Evolutionary conservation across 2,888 invertebrate genomes (phyloP).

Genomic region (Lordiphosa fenestrarum): DNA sequence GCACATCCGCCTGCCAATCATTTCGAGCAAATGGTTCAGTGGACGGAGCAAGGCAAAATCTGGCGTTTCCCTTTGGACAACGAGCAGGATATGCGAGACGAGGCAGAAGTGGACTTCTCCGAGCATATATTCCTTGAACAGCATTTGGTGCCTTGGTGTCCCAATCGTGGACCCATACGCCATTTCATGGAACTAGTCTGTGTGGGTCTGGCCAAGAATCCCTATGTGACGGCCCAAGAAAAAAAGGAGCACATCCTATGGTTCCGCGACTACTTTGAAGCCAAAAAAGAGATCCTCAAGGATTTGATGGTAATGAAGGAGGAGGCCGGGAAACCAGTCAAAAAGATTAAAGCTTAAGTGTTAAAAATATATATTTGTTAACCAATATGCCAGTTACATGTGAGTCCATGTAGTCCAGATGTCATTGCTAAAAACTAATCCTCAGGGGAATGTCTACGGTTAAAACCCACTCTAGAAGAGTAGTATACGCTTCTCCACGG

Average conservation of each 20-base stretch:
- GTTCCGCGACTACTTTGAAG: slow-evolving; percentile 94
- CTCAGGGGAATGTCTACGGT: slow-evolving; percentile 20
- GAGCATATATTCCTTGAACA: slow-evolving; percentile 96
- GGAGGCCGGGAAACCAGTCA: slow-evolving; percentile 6
- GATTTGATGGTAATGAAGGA: slow-evolving; percentile 69
- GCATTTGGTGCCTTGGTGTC: slow-evolving; percentile 94
- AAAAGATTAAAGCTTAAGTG: slow-evolving; percentile 49
- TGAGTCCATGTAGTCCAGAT: slow-evolving; percentile 53
- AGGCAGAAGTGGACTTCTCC: slow-evolving; percentile 89
- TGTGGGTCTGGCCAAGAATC: slow-evolving; percentile 95
- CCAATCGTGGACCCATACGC: slow-evolving; percentile 92
- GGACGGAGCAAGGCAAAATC: slow-evolving; percentile 96
- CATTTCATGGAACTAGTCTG: slow-evolving; percentile 99
- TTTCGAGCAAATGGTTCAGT: slow-evolving; percentile 95
- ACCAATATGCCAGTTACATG: neutral
- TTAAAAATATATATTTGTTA: slow-evolving; percentile 51
- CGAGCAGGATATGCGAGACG: slow-evolving; percentile 90
- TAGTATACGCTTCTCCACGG: slow-evolving; percentile 96
- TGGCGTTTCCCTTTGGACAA: slow-evolving; percentile 99
- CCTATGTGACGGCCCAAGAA: slow-evolving; percentile 91
- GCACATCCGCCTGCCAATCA: slow-evolving; percentile 91
- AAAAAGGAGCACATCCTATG: slow-evolving; percentile 94
- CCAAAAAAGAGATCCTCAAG: slow-evolving; percentile 86
- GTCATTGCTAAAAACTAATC: slow-evolving; percentile 28
- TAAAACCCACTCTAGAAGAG: slow-evolving; percentile 84